phyloP scores from a whole-genome alignment of 1,140 invertebrate species.

The Ridgeia piscesae region DNA sequence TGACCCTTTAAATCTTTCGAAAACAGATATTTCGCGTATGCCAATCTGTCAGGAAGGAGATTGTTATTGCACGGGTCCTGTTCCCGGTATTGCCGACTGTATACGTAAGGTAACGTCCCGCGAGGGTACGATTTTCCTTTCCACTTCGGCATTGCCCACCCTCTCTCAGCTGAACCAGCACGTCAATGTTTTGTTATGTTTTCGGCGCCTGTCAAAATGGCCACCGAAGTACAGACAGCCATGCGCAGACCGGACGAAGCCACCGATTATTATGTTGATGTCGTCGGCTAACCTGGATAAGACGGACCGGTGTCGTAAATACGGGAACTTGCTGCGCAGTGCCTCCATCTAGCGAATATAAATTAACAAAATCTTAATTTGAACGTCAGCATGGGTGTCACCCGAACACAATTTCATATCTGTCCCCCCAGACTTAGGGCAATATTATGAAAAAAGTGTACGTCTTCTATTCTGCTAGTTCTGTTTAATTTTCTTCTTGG shows the following conservation, averaged over 20 bases:
- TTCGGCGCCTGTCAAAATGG: background rate
- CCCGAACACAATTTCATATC: too few species aligned
- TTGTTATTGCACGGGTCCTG: background rate
- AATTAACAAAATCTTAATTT: background rate
- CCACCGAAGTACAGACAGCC: background rate
- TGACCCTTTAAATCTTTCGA: conserved; percentile 83
- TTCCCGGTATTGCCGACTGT: background rate
- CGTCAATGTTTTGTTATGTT: conserved; percentile 1
- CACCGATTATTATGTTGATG: background rate
- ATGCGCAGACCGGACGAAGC: background rate
- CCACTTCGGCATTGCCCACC: background rate
- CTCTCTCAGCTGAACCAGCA: background rate
- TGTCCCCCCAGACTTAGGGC: too few species aligned
- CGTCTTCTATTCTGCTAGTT: too few species aligned
- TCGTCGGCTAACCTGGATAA: background rate
- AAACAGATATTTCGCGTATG: conserved; percentile 62
- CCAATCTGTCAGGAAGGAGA: conserved; percentile 11
- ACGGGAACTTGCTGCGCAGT: background rate
- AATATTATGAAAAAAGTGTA: too few species aligned
- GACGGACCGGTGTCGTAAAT: background rate
- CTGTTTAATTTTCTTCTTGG: too few species aligned
- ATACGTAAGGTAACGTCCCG: background rate
- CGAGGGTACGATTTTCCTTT: background rate
- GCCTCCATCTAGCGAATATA: background rate
- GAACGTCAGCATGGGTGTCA: background rate